Base-by-base conservation (phyloP, 2,113 vertebrate species). In the Plestiodon gilberti region DNA sequence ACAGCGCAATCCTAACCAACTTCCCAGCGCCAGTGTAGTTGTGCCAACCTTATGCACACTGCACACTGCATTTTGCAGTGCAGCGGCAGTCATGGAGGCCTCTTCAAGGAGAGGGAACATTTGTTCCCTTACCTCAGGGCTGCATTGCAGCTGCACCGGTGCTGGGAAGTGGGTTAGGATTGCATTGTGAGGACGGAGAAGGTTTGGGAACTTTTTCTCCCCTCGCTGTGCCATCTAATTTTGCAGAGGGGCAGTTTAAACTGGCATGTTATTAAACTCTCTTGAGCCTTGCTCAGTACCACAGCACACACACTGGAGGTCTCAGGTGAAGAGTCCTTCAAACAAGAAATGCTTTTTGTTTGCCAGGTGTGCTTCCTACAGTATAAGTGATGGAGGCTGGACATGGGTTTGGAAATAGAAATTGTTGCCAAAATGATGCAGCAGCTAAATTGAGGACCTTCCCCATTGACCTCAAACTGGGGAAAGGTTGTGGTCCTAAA, bases 291-390 rank as follows among this genome's bases (percentile, higher is more conserved):
- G 90, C 77, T 82, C 70, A 87, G 65, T 88, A 80, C 84, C 82
- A 48, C 38, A 81, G 64, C 81, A 73, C n/a, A 81, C 79, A 89
- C 6, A 4, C 15, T 83, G 90, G 28, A 86, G 88, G 62, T 40
- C 65, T 82, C 61, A 81, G 76, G 88, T 85, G 84, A 62, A 52
- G 59, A 78, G 69, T 70, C 35, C 15, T 57, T 70, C 35, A 61
- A 92, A 85, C 84, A 89, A 88, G 23, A 61, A 84, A 88, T 91
- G 87, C 82, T 90, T 67, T 30, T 75, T 23, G 57, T n/a, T 89
- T 83, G 71, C 82, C 55, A 14, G 83, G 71, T 89, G 62, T 8
- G 43, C 1, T 62, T 78, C 48, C 84, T 82, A 3, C 74, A 85
- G 52, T 79, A n/a, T 48, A 81, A 2, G 38, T 52, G 48, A 22